Evolutionary conservation across 2,888 invertebrate genomes (phyloP), one percentile per base, ranked within the genome.

Genomic region (Zelleria hepariella): DNA sequence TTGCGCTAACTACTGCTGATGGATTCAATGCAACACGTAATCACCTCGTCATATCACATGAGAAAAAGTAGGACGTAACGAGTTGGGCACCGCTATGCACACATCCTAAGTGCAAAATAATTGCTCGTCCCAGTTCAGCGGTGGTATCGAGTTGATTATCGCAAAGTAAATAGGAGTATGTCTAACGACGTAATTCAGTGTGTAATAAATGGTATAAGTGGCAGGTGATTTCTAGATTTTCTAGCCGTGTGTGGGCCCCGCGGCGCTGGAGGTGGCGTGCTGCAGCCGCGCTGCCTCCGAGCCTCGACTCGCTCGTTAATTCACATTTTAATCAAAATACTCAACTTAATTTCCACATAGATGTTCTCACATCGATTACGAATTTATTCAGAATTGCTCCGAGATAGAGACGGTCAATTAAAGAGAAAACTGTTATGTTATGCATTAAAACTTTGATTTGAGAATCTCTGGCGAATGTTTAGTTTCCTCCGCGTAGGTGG

Each of bases 71-170:
- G 49, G 18, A 15, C 62, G 60, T 61, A 68, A 68, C 61, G 63
- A 71, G 68, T 69, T 69, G 71, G 69, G 18, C 10, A 47, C 58
- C 57, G 63, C 64, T 67, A 64, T 70, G 66, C 65, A 72, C 68
- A 73, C 69, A 71, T 71, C 70, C 65, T 80, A 77, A 80, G 72
- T 73, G 72, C 71, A 74, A 74, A 75, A 80, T 80, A 80, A 80
- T 80, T 75, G 75, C 68, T 63, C 65, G 64, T 67, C 69, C 71
- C 67, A 69, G 73, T 71, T 65, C 68, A 67, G 67, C 67, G 68
- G 58, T 53, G 23, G 32, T 32, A 23, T 15, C 15, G 20, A 47
- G 57, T 26, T 42, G 21, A 21, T 27, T 65, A 65, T 74, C 71
- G 72, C 70, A 74, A 71, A 77, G 75, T 75, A 78, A 79, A 78